Percentiles rank a stretch among this genome's conserved stretches.
Evolutionary conservation across 1,140 invertebrate species (phyloP).

Genomic region (Drosophila kikkawai): DNA sequence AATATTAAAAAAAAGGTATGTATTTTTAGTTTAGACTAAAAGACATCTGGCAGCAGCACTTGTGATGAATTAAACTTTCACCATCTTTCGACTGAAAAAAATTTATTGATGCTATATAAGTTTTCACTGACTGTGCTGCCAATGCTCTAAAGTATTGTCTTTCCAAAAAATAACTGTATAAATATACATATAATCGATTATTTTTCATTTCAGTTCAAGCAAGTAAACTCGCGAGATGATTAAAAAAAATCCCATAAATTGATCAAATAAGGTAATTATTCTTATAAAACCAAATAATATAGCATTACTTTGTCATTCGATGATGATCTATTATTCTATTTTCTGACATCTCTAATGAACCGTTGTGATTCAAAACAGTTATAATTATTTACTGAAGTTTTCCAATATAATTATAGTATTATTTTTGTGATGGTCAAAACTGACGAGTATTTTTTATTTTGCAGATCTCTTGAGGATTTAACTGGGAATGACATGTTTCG

Average conservation of each 20-base stretch:
- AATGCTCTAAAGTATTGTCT: too few species aligned
- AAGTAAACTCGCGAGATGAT: too few species aligned
- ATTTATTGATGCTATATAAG: slow-evolving; percentile 14
- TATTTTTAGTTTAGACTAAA: background rate
- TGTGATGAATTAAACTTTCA: slow-evolving; percentile 14
- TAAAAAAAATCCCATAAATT: background rate
- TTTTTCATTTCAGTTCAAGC: background rate
- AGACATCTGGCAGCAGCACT: background rate
- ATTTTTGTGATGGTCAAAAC: background rate
- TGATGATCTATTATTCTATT: slow-evolving; percentile 74
- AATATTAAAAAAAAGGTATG: background rate
- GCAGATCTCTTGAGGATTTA: slow-evolving; percentile 14
- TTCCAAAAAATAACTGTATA: background rate
- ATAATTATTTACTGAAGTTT: slow-evolving; percentile 60
- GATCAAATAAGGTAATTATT: slow-evolving; percentile 10
- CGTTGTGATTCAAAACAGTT: slow-evolving; percentile 71
- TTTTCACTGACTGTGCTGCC: background rate
- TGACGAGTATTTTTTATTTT: slow-evolving; percentile 4
- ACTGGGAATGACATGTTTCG: too few species aligned
- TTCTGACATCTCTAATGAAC: slow-evolving; percentile 84
- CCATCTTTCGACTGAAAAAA: slow-evolving; percentile 20
- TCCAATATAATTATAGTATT: background rate
- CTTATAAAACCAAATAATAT: background rate
- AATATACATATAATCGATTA: background rate
- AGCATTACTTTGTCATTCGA: background rate